Base-by-base conservation (phyloP, 2,888 invertebrate species). In the Orthosia cruda region DNA sequence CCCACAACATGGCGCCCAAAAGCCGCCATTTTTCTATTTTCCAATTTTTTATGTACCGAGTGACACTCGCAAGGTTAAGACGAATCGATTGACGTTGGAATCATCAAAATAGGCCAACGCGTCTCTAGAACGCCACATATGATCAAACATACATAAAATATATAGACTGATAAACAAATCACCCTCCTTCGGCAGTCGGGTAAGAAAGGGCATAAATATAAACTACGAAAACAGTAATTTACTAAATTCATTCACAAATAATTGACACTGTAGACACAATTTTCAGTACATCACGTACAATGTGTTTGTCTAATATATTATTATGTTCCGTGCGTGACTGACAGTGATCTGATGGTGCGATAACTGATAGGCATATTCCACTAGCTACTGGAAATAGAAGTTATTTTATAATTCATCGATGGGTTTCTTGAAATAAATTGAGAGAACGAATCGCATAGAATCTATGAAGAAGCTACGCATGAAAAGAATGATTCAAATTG, bases 241-340 rank as follows among this genome's bases (percentile, higher is more conserved):
- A 15, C 7, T 23, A 32, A 75, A 23, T 49, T 59, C 49, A 26
- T 57, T 40, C 12, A 58, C 57, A 47, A 66, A 61, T 57, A 52
- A 52, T 49, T 74, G 7, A 45, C n/a, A 61, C 45, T 47, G 45
- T 66, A 32, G 20, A 26, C 32, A 26, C 47, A 64, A 61, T 76
- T 68, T 26, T 54, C 76, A 23, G 52, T 68, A 11, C 18, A 20
- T 54, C 63, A 77, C 69, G 76, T 57, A 23, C 12, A 52, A 11
- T 23, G 26, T 73, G 55, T 81, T 77, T 77, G 45, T 70, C 47
- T 26, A 49, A 20, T 4, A 59, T 57, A 62, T 54, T 68, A 67
- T 70, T 58, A 76, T 40, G 58, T 64, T 32, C 15, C 3, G 26
- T 57, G 65, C 71, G 77, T 73, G 77, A 81, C 72, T 72, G 64